Evolutionary conservation across 2,797 vertebrate genomes (phyloP), one percentile per base, ranked within the genome.

Genomic region (Acrossocheilus wenchowensis): DNA sequence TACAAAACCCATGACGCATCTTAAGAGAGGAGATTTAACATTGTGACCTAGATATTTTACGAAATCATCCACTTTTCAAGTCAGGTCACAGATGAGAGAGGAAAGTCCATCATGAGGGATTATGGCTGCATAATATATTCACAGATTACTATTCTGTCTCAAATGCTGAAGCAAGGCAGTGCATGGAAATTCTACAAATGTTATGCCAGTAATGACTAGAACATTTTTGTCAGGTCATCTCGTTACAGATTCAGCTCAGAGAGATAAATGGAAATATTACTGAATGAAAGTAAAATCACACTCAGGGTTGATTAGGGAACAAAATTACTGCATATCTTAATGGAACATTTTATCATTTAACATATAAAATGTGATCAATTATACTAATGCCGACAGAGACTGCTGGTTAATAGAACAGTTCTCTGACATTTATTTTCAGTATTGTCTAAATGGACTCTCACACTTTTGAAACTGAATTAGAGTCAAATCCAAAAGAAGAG

Each of bases 121-220:
- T 85, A 86, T 75, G 82, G 87, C 64, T 79, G 30, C 60, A 73
- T 83, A 88, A 90, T 88, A 57, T 86, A 89, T 87, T 88, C 89
- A 88, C 83, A 85, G 87, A 90, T 87, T 88, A 87, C 87, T 86
- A 88, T 90, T 89, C 87, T 86, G 83, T 80, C 79, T 78, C 84
- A 86, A 90, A 84, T 66, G 72, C 82, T 14, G 12, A 71, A 75
- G 86, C 79, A 83, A 89, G 75, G 82, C 74, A 73, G 80, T 6
- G 69, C 75, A 78, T 82, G 54, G 36, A 54, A 85, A 87, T 66
- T 81, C 83, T 78, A 48, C 43, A 82, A 90, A 87, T 87, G 86
- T 85, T 87, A 87, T 64, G 81, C 83, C 86, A 88, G 64, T 87
- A 80, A 89, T 84, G 83, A 81, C 78, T 52, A n/a, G 78, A 86